A percentile compares a stretch with the other conserved stretches of the same genome.
Evolutionary conservation across 92 coral and sea anemone species (phyloP).

Genomic region (Paragorgia papillata): DNA sequence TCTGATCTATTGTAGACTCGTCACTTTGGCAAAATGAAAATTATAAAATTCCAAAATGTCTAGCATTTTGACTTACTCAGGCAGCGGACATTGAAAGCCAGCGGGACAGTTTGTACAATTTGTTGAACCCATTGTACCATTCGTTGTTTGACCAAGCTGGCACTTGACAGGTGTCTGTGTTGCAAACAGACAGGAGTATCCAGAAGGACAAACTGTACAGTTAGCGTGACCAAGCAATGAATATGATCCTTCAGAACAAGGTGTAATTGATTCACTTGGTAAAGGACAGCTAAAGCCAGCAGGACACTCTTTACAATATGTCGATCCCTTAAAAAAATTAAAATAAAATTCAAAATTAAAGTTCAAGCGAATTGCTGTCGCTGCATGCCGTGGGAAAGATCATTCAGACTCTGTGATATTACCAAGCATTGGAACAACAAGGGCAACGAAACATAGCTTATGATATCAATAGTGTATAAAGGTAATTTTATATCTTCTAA

Average conservation of each 20-base stretch:
- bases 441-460: too few species aligned
- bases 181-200: constrained; percentile 84
- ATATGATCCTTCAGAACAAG: constrained; percentile 71
- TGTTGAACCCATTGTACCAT: constrained; percentile 62
- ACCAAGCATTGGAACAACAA: too few species aligned
- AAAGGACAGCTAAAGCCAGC: constrained; percentile 88
- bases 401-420: too few species aligned
- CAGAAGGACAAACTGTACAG: constrained; percentile 90
- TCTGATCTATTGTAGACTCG: too few species aligned
- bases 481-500: too few species aligned
- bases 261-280: constrained; percentile 63
- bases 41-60: too few species aligned
- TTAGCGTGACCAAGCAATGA: constrained; percentile 80
- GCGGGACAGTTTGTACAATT: constrained; percentile 88
- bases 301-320: constrained; percentile 84
- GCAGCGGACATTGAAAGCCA: constrained; percentile 74
- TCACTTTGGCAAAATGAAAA: too few species aligned
- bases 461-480: too few species aligned
- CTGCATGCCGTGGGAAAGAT: too few species aligned
- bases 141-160: constrained; percentile 83
- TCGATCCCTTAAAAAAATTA: constrained; percentile 70
- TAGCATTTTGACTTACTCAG: constrained; percentile 76
- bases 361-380: neutral
- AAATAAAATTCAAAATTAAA: neutral
- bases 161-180: constrained; percentile 77